Conservation (phyloP, 2,888 invertebrate genomes). For the Tethea ocularis region DNA sequence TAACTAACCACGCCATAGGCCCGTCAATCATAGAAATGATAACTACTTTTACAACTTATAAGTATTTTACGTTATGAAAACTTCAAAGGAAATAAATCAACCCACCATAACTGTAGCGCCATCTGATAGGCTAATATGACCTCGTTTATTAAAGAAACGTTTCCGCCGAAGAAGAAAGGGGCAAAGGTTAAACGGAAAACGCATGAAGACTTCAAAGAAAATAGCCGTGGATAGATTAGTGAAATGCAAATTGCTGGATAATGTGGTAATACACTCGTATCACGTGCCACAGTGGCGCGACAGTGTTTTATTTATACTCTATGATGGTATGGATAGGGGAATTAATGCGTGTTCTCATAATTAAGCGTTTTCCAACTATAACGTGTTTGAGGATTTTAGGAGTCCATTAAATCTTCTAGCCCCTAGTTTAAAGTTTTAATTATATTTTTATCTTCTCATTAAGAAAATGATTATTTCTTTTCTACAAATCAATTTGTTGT, state of each 20-base stretch:
- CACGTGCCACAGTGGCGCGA: constrained; percentile 44
- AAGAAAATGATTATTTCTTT: too few relatives aligned
- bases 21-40: too few relatives aligned
- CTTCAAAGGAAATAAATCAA: neutral
- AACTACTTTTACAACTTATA: too few relatives aligned
- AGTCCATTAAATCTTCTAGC: too few relatives aligned
- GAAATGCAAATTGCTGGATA: constrained; percentile 73
- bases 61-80: neutral
- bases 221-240: constrained; percentile 63
- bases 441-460: too few relatives aligned
- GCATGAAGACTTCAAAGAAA: constrained; percentile 67
- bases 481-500: too few relatives aligned
- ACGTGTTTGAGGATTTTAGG: neutral
- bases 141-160: constrained; percentile 8
- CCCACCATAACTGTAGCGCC: neutral
- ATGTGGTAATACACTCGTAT: constrained; percentile 58
- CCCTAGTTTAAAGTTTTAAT: too few relatives aligned
- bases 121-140: neutral
- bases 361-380: constrained; percentile 11
- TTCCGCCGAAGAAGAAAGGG: constrained; percentile 33
- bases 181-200: constrained; percentile 56
- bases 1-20: too few relatives aligned
- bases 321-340: constrained; percentile 33
- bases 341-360: constrained; percentile 24
- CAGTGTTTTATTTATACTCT: constrained; percentile 65